phyloP scores from a whole-genome alignment of 2,797 vertebrate species.

The Lutjanus campechanus region DNA sequence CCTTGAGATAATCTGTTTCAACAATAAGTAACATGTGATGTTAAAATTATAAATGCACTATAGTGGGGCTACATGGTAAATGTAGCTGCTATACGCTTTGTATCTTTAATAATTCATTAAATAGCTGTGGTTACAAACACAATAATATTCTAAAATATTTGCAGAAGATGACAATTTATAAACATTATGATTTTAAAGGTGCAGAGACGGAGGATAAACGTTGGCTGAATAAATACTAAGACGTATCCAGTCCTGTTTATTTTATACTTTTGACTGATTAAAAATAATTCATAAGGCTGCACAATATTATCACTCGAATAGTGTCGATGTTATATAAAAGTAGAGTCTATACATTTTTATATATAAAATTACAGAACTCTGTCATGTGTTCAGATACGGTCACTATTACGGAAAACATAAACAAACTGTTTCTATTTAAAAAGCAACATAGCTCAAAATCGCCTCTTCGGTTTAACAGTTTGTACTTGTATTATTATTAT shows the following conservation, averaged over 20 bases:
- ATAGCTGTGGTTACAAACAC: background rate
- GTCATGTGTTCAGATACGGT: constrained; percentile 15
- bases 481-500: background rate
- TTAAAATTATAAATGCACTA: constrained; percentile 21
- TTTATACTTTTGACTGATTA: background rate
- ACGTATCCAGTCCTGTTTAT: background rate
- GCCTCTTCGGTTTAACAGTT: background rate
- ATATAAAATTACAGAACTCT: background rate
- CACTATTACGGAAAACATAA: constrained; percentile 22
- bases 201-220: background rate
- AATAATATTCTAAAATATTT: constrained; percentile 27
- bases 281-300: background rate
- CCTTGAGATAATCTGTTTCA: constrained; percentile 52
- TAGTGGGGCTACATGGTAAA: background rate
- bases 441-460: background rate
- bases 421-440: constrained; percentile 18
- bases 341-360: background rate
- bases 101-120: constrained; percentile 13
- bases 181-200: background rate
- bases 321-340: background rate
- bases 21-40: constrained; percentile 31
- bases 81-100: background rate
- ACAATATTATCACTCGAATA: background rate
- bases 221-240: background rate
- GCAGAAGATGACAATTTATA: constrained; percentile 4